A percentile compares a stretch with the other conserved stretches of the same genome.
Evolutionary conservation across 2,113 vertebrate genomes (phyloP).

Genomic region (Fulica atra): DNA sequence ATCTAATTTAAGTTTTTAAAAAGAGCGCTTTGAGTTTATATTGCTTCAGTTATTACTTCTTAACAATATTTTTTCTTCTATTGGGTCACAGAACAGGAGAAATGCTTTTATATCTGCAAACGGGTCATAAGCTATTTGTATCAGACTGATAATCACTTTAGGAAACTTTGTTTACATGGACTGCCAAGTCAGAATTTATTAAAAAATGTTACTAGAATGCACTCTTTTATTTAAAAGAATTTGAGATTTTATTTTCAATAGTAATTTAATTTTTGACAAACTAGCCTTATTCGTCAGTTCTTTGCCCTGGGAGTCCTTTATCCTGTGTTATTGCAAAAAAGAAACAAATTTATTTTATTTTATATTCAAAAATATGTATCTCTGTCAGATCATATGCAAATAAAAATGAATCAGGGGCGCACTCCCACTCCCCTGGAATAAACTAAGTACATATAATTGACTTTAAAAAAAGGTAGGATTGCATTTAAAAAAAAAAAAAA

Average conservation of each 20-base stretch:
- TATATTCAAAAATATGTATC: background rate
- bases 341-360: slow-evolving; percentile 3
- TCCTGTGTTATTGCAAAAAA: background rate
- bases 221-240: background rate
- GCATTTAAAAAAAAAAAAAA: background rate
- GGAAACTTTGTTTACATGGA: background rate
- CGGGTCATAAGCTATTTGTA: background rate
- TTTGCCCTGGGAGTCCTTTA: background rate
- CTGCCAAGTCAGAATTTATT: background rate
- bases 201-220: background rate
- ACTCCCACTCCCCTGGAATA: background rate
- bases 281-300: background rate
- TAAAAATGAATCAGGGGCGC: background rate
- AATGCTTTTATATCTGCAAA: background rate
- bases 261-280: background rate
- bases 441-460: background rate
- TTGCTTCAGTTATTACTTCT: background rate
- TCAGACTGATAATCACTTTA: background rate
- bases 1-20: background rate
- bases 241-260: background rate
- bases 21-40: background rate
- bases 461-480: background rate
- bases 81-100: background rate
- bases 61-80: background rate
- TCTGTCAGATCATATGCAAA: slow-evolving; percentile 8